Evolutionary conservation across 2,113 vertebrate species (phyloP), one percentile per base, ranked within the genome.

Genomic region (Vidua macroura): DNA sequence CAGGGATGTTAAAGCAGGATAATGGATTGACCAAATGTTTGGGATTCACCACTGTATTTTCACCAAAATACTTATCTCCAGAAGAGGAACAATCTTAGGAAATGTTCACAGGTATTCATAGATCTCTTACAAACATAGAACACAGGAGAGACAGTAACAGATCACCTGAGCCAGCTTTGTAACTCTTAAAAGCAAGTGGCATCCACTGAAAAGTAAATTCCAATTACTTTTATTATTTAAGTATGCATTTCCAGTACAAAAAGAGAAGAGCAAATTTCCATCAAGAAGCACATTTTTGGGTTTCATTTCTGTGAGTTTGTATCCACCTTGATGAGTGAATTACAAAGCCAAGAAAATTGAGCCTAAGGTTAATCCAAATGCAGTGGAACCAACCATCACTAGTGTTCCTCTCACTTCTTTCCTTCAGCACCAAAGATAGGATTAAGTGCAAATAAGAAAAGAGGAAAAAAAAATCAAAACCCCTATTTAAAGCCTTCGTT

Each of bases 401-500:
- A 35, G 56, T 30, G 5, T 6, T 95, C 30, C 70, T 97, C 90
- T 95, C 90, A 58, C 75, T 76, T n/a, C 59, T 86, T 69, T 76
- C 75, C 79, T 76, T 72, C 86, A 96, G 56, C 49, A 95, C 76
- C 59, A 70, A 87, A 95, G 91, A 95, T 3, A 91, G 82, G 51
- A 91, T 81, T 79, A 93, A 56, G 48, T 55, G 44, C 82, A 96
- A 78, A 92, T 94, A 62, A 94, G 53, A 52, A 92, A 87, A 79
- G 52, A 58, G 48, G 24, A 64, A 64, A 55, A 35, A 35, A 55
- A 89, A 56, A 13, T 0, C 15, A 35, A 70, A 89, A 52, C 58
- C n/a, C 53, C 43, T 93, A 77, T 90, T 96, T 95, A 83, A 95
- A 96, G 67, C 31, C 83, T 76, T 91, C 76, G 78, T 52, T 95